A percentile compares a stretch with the other conserved stretches of the same genome.
phyloP scores from a whole-genome alignment of 2,888 invertebrate genomes.

The Tetropium fuscum region DNA sequence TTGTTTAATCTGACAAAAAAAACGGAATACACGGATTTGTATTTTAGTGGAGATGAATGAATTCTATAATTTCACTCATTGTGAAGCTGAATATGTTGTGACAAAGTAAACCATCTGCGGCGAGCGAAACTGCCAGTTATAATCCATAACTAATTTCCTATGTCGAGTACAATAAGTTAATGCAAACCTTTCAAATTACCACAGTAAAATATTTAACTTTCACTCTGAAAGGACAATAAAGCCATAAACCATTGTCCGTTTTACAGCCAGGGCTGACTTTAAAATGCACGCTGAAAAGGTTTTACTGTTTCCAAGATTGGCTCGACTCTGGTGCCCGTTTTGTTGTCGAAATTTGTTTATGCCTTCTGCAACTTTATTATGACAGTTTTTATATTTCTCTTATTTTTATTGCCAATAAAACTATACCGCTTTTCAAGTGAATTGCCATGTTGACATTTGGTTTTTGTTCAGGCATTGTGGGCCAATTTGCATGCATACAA shows the following conservation, averaged over 20 bases:
- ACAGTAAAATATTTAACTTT: slow-evolving; percentile 50
- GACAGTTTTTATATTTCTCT: slow-evolving; percentile 44
- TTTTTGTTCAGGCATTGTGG: slow-evolving; percentile 21
- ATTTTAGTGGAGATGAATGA: not conserved
- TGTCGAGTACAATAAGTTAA: slow-evolving; percentile 28
- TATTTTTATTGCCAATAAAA: slow-evolving; percentile 41
- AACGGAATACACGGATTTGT: too few species aligned
- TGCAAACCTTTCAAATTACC: slow-evolving; percentile 21
- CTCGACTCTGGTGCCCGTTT: slow-evolving; percentile 41
- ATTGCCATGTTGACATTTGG: slow-evolving; percentile 28
- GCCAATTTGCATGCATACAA: slow-evolving; percentile 21
- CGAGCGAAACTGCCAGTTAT: slow-evolving; percentile 3
- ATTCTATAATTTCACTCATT: slow-evolving; percentile 9
- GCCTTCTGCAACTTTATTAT: slow-evolving; percentile 49
- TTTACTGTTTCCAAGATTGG: slow-evolving; percentile 50
- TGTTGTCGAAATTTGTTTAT: slow-evolving; percentile 51
- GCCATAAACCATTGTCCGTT: slow-evolving; percentile 48
- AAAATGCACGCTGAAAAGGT: slow-evolving; percentile 45
- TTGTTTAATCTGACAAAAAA: too few species aligned
- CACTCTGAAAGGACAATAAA: slow-evolving; percentile 46
- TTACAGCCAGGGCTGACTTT: slow-evolving; percentile 47
- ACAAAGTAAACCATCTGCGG: slow-evolving; percentile 26
- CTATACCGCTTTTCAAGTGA: slow-evolving; percentile 29
- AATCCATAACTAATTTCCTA: slow-evolving; percentile 35
- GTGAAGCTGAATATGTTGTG: slow-evolving; percentile 3